Evolutionary conservation across 2,797 vertebrate genomes (phyloP), one percentile per base, ranked within the genome.

Genomic region (Muraenolepis orangiensis): DNA sequence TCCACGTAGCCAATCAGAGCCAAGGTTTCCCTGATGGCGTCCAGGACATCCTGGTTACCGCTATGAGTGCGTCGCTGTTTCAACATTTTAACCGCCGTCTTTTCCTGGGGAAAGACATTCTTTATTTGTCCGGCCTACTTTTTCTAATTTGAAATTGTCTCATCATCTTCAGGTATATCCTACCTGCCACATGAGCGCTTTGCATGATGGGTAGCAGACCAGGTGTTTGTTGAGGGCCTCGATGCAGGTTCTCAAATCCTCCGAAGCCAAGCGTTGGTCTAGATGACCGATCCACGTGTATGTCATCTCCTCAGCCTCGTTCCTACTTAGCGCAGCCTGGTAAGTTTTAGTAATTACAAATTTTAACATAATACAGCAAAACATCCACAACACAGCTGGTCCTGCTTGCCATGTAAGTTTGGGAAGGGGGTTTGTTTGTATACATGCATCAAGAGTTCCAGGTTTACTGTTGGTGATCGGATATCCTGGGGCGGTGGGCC

Each of bases 1-100:
- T 93, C 91, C 20, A 88, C 82, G n/a, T 91, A 92, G 66, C 93
- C 94, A 36, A 93, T 92, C 16, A 93, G 85, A 78, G 93, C 91
- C 32, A 94, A 77, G 28, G 83, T 86, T 87, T 94, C 92, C 75
- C 91, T 89, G 13, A 94, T 73, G 8, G 85, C 81, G 13, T 75
- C 84, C 82, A 92, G 91, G 68, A 94, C 84, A 10, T 46, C 66
- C 68, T 82, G 74, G 74, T 90, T 69, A 1, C 88, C 78, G 64
- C 82, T 77, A 80, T 86, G 81, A 11, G 64, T 67, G 46, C 89
- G 84, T 0, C 89, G 74, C 34, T 86, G 76, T 74, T 71, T 89
- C 68, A 94, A 30, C 29, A 93, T 73, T 4, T 80, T 82, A 34
- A 85, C 75, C 10, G 85, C 83, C 26, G 79, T 83, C 81, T 90